phyloP scores from a whole-genome alignment of 2,797 vertebrate species.

The Tragelaphus oryx region DNA sequence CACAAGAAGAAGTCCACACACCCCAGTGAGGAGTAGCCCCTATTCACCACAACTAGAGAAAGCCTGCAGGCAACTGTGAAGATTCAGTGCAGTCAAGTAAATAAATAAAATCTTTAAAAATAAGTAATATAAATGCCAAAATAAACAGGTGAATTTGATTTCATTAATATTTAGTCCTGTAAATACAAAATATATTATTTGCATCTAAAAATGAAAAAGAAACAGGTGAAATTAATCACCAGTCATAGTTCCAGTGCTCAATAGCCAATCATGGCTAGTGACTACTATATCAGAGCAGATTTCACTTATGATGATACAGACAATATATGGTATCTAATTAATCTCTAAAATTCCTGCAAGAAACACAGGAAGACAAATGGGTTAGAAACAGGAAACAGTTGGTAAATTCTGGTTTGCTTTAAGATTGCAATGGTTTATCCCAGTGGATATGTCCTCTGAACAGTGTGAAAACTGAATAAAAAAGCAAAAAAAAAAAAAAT shows the following conservation, averaged over 20 bases:
- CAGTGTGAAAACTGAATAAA: not conserved
- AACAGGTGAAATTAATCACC: not conserved
- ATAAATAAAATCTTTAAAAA: not conserved
- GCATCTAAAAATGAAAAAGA: not conserved
- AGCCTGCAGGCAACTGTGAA: not conserved
- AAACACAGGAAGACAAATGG: not conserved
- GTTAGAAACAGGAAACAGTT: not conserved
- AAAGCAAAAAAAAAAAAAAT: not conserved
- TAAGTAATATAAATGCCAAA: not conserved
- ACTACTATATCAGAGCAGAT: not conserved
- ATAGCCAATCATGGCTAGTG: not conserved
- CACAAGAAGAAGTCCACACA: not conserved
- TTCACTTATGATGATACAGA: not conserved
- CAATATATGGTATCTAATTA: not conserved
- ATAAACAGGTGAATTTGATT: not conserved
- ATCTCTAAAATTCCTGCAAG: not conserved
- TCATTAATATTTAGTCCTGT: not conserved
- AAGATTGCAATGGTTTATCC: not conserved
- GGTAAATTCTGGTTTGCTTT: not conserved
- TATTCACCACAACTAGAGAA: not conserved
- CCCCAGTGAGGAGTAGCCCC: not conserved
- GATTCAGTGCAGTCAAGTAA: not conserved
- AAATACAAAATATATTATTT: not conserved
- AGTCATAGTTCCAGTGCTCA: not conserved
- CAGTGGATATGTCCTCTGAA: not conserved